A percentile compares a stretch with the other conserved stretches of the same genome.
These are phyloP conservation scores for Megastigmus dorsalis DNA, from an alignment of 2,888 invertebrate species.

Conservation along the genomic window DNA sequence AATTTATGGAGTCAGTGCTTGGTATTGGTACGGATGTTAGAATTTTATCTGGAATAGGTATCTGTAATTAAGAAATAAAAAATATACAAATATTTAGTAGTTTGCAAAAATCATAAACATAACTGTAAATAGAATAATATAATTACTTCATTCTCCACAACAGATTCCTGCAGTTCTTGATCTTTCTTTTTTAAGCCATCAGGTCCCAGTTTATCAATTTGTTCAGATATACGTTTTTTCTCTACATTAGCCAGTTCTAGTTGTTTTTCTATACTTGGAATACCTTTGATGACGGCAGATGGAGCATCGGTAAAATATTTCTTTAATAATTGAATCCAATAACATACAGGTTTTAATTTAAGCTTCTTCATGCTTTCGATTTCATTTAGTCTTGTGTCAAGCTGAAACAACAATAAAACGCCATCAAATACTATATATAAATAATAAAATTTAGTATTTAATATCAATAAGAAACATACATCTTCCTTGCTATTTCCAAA, in stretches of 20 bases:
- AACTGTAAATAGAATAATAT: slow-evolving; percentile 2
- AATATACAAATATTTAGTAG: neutral
- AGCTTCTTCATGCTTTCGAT: slow-evolving; percentile 79
- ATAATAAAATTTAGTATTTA: slow-evolving; percentile 10
- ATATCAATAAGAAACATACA: slow-evolving; percentile 75
- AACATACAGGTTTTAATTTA: slow-evolving; percentile 78
- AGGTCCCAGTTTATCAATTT: slow-evolving; percentile 80
- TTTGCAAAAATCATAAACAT: slow-evolving; percentile 25
- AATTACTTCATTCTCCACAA: slow-evolving; percentile 84
- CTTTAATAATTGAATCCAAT: slow-evolving; percentile 83
- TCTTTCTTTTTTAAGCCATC: slow-evolving; percentile 82
- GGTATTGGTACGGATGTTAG: slow-evolving; percentile 86
- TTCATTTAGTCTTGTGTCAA: slow-evolving; percentile 82
- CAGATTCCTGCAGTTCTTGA: slow-evolving; percentile 80
- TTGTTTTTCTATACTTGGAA: slow-evolving; percentile 81
- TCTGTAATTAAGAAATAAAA: slow-evolving; percentile 72
- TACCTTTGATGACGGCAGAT: slow-evolving; percentile 79
- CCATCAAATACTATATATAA: slow-evolving; percentile 51
- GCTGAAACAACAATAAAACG: no score
- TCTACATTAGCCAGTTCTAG: slow-evolving; percentile 83
- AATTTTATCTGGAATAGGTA: slow-evolving; percentile 82
- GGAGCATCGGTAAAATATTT: slow-evolving; percentile 81
- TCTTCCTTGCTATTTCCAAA: slow-evolving; percentile 85
- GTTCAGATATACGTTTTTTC: slow-evolving; percentile 81
- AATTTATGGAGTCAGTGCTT: slow-evolving; percentile 82